Conservation (phyloP, 1,140 invertebrate genomes). For the Apis florea region DNA sequence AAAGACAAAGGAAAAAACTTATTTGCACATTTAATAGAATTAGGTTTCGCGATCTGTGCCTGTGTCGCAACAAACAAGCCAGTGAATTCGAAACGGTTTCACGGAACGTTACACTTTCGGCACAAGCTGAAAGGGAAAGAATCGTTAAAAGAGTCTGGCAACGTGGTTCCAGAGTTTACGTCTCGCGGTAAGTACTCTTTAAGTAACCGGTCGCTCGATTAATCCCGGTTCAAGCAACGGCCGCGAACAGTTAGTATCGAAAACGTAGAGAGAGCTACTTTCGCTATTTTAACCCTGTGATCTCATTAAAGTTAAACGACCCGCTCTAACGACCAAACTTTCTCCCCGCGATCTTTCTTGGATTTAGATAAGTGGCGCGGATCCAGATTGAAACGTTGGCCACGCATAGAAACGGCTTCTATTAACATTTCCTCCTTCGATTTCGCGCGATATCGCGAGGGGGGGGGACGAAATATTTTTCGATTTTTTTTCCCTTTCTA, state of each 20-base stretch:
- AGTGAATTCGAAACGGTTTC: constrained; percentile 17
- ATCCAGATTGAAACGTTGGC: constrained; percentile 14
- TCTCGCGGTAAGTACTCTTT: not conserved
- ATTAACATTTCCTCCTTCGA: not conserved
- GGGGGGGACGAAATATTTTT: not conserved
- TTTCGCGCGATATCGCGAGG: not conserved
- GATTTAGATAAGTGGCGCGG: constrained; percentile 45
- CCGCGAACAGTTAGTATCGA: not conserved
- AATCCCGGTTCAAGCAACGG: not conserved
- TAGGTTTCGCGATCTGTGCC: no score
- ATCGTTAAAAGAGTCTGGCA: constrained; percentile 13
- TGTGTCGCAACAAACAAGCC: not conserved
- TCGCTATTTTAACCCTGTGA: constrained; percentile 49
- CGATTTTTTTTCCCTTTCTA: no score
- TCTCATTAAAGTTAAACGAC: constrained; percentile 71
- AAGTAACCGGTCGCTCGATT: not conserved
- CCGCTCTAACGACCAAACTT: constrained; percentile 69
- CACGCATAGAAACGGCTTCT: constrained; percentile 14
- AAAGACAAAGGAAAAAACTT: no score
- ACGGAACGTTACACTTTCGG: constrained; percentile 13
- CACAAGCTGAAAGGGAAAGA: not conserved
- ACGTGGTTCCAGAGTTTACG: not conserved
- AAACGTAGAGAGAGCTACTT: not conserved
- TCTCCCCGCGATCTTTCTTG: constrained; percentile 60
- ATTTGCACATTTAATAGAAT: no score